These are phyloP conservation scores for Acanthiza pusilla DNA, from an alignment of 2,797 vertebrate species.

Conservation along the genomic window DNA sequence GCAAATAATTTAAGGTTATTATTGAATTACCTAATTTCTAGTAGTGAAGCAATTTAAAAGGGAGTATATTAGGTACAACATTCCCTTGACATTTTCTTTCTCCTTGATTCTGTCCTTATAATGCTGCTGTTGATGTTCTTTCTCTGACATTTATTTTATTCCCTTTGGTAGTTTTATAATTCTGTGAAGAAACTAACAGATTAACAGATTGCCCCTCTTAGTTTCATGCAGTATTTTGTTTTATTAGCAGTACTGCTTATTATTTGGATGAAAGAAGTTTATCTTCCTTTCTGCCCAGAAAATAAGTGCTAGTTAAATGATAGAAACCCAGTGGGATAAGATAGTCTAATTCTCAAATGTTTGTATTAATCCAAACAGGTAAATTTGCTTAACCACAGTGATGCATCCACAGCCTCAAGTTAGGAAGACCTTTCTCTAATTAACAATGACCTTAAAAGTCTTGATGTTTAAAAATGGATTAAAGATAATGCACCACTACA, in stretches of 20 bases:
- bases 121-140: background rate
- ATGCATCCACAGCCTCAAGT: background rate
- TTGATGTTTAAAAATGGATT: slow-evolving; percentile 11
- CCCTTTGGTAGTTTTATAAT: background rate
- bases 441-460: slow-evolving; percentile 6
- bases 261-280: background rate
- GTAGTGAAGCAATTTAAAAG: background rate
- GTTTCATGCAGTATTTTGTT: background rate
- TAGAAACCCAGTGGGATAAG: background rate
- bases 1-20: background rate
- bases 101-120: background rate
- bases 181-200: background rate
- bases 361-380: slow-evolving; percentile 16
- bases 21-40: background rate
- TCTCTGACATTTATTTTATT: background rate
- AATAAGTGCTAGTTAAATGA: background rate
- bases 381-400: slow-evolving; percentile 1
- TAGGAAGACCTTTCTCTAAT: slow-evolving; percentile 12
- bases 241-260: background rate
- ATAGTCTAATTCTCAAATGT: slow-evolving; percentile 1
- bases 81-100: slow-evolving; percentile 22
- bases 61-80: background rate
- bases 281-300: background rate
- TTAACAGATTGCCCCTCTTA: background rate
- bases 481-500: background rate